Base-by-base conservation (phyloP, 2,113 vertebrate species). In the Canis aureus region DNA sequence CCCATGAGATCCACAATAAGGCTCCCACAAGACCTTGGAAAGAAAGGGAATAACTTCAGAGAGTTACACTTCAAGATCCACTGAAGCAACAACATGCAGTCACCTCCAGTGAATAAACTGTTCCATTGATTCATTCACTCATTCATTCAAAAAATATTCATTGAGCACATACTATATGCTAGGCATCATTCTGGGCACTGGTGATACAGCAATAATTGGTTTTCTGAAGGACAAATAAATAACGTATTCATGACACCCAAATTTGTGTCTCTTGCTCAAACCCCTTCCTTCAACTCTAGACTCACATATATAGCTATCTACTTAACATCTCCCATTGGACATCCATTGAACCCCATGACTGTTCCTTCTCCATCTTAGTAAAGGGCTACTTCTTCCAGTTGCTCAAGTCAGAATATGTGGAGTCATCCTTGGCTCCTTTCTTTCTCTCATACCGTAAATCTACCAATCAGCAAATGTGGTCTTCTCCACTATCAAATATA, bases 41-140 rank as follows among this genome's bases (percentile, higher is more conserved):
- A 92, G 80, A 96, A 91, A 89, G 11, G 49, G 38, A 88, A 69
- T 60, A 78, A 87, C 69, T 92, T 88, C 43, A 81, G 19, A 53
- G 64, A 82, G 19, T 87, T 74, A 90, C 43, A 64, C 27, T 23
- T 84, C 49, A 60, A 87, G 22, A 83, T 27, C 76, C 59, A 81
- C n/a, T 19, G 43, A 74, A 93, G 83, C 55, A 81, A 83, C 78
- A 16, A 60, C 6, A 1, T 49, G 1, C 64, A 60, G 49, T 84
- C 62, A 49, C 29, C 22, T 35, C 35, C 64, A 62, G 51, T 79
- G n/a, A 89, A 9, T 79, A 64, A 85, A 78, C n/a, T 25, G 4
- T 35, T 84, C 8, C 86, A 67, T 60, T 87, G 53, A 43, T 11
- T 95, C 66, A 64, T 15, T 76, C 82, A 43, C 55, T 85, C 60